phyloP scores from a whole-genome alignment of 2,888 invertebrate genomes.

The Troglohyphantes excavatus region DNA sequence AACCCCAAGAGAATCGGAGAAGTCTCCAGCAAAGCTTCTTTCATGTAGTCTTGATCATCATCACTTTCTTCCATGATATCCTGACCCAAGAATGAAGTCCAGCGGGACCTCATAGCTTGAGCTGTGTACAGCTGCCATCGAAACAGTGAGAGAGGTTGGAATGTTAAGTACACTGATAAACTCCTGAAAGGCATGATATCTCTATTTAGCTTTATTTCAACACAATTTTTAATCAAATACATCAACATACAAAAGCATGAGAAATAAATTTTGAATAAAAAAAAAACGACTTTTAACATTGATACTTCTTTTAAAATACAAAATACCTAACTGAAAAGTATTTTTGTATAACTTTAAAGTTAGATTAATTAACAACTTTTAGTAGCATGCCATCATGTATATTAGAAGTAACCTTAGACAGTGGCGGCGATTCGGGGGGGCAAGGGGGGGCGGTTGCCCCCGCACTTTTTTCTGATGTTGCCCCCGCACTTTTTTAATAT shows the following conservation, averaged over 20 bases:
- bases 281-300: neutral
- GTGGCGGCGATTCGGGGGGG: too few relatives aligned
- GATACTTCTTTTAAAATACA: too few relatives aligned
- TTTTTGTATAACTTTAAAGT: too few relatives aligned
- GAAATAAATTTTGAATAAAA: neutral
- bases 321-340: too few relatives aligned
- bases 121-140: slow-evolving; percentile 99
- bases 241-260: too few relatives aligned
- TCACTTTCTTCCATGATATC: slow-evolving; percentile 86
- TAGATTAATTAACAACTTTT: too few relatives aligned
- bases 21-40: slow-evolving; percentile 96
- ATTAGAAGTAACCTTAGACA: too few relatives aligned
- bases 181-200: slow-evolving; percentile 80
- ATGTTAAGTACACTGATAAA: slow-evolving; percentile 86
- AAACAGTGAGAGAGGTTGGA: slow-evolving; percentile 94
- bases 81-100: slow-evolving; percentile 87
- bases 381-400: too few relatives aligned
- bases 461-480: too few relatives aligned
- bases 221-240: too few relatives aligned
- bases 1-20: slow-evolving; percentile 96
- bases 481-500: too few relatives aligned
- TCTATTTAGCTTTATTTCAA: neutral
- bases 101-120: slow-evolving; percentile 95
- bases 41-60: slow-evolving; percentile 86
- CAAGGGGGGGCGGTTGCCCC: too few relatives aligned